Evolutionary conservation across 2,797 vertebrate species (phyloP).

Genomic region (Hemibagrus guttatus): DNA sequence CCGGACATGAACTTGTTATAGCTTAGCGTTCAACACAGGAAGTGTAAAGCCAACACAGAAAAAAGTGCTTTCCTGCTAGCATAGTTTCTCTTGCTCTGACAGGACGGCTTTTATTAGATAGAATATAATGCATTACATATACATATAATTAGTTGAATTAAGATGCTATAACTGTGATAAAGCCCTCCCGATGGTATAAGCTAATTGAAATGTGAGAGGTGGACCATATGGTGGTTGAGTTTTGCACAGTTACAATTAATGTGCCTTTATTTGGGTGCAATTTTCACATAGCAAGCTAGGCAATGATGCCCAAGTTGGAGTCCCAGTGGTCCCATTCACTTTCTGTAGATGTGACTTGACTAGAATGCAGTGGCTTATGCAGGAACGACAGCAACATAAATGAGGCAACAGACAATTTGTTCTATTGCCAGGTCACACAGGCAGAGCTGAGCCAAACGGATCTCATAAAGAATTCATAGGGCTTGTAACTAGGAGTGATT

Average conservation of each 20-base stretch:
- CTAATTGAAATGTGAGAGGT: constrained; percentile 16
- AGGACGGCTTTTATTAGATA: not conserved
- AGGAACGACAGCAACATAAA: constrained; percentile 11
- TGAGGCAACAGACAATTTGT: constrained; percentile 13
- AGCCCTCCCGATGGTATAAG: constrained; percentile 2
- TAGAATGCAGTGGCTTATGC: not conserved
- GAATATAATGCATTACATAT: constrained; percentile 18
- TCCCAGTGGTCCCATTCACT: constrained; percentile 5
- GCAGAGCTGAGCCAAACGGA: constrained; percentile 1
- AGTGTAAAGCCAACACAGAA: not conserved
- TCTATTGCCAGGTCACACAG: constrained; percentile 27
- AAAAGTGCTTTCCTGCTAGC: not conserved
- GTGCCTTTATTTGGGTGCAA: not conserved
- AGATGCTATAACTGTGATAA: constrained; percentile 7
- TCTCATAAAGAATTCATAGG: constrained; percentile 36
- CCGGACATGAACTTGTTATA: not conserved
- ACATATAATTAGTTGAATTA: constrained; percentile 23
- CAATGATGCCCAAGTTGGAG: constrained; percentile 6
- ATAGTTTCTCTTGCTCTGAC: not conserved
- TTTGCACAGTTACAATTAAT: constrained; percentile 3
- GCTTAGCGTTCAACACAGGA: not conserved
- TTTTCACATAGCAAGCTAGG: constrained; percentile 1
- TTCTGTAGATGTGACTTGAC: not conserved
- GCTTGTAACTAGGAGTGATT: constrained; percentile 22
- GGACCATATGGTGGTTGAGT: constrained; percentile 28